Base-by-base conservation (phyloP, 2,113 vertebrate species). In the Cottus gobio region DNA sequence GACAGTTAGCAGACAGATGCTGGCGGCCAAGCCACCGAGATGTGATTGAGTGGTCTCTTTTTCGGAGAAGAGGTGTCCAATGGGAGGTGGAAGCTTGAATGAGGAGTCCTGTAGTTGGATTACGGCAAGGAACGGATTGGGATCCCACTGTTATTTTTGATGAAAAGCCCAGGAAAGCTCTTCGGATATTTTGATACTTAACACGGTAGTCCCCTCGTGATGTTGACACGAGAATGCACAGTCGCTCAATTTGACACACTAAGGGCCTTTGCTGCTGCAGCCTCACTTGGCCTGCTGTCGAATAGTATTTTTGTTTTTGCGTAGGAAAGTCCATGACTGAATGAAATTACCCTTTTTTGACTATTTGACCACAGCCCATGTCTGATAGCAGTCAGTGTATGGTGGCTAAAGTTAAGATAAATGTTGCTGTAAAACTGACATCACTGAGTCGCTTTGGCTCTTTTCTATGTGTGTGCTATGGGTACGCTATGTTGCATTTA, bases 1-100 rank as follows among this genome's bases (percentile, higher is more conserved):
- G 63, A 72, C 64, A 67, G 61, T 50, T 3, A 58, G 71, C 52
- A 77, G 61, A 79, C 34, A 4, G 34, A 5, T 34, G 79, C 26
- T 60, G 15, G 61, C 57, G 7, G 52, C 71, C 42, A 71, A 56
- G 36, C 36, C 36, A 8, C 36, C 36, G 34, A 34, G 34, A 34
- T 34, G 34, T 34, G 34, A 34, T 34, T 5, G 34, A 1, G 34
- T 34, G 34, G 34, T 34, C 34, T 34, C 34, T 34, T 37, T 37
- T 37, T 37, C 36, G 36, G 8, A 37, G 36, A 37, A 37, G 39
- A 60, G 5, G 16, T 50, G 26, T n/a, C 34, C 22, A 50, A 36
- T 72, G 66, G 50, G 66, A 57, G 9, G 52, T 69, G 52, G 13
- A 65, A 34, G 48, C 28, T 34, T 34, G 34, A 34, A 34, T 34